Base-by-base conservation (phyloP, 2,797 vertebrate genomes). In the Sebastes melanostomus region DNA sequence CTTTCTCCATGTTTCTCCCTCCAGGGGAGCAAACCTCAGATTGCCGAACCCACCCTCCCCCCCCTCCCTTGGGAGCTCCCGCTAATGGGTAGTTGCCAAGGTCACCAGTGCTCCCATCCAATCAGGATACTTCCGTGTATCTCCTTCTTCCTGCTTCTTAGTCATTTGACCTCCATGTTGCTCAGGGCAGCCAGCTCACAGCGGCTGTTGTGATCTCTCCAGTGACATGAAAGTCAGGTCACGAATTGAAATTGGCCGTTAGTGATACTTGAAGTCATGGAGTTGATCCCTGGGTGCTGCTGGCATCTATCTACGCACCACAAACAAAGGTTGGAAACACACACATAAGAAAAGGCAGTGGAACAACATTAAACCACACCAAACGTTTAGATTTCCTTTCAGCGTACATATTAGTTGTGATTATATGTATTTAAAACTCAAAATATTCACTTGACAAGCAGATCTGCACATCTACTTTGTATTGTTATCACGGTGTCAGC, bases 31-130 rank as follows among this genome's bases (percentile, higher is more conserved):
- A 72, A 70, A 76, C 0, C 70, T 72, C n/a, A 65, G 62, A 75
- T 70, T 68, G 46, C 66, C 52, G 20, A 61, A 62, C 38, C 24
- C 54, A 59, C 1, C 25, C 34, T 50, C 55, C n/a, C 5, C 5
- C 25, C 4, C 29, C 6, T 1, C 77, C 52, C 38, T 24, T 25
- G 56, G 74, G 56, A 72, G 73, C 5, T 72, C 52, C 30, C 2
- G 59, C 72, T 91, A 89, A 91, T 90, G 83, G 72, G 68, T 67
- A 66, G 88, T 90, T 90, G 78, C 88, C 92, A 94, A 91, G 91
- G 91, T 89, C 91, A 88, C 92, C 63, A 73, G 20, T 78, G 62
- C 78, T 70, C 27, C 56, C 63, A 25, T 84, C 87, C 87, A 88
- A 88, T 86, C 87, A 81, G 70, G 52, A 68, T 14, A 58, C 75